Percentiles rank a stretch among this genome's conserved stretches.
These are phyloP conservation scores for Pitta sordida DNA, from an alignment of 2,113 vertebrate species.

Conservation along the genomic window DNA sequence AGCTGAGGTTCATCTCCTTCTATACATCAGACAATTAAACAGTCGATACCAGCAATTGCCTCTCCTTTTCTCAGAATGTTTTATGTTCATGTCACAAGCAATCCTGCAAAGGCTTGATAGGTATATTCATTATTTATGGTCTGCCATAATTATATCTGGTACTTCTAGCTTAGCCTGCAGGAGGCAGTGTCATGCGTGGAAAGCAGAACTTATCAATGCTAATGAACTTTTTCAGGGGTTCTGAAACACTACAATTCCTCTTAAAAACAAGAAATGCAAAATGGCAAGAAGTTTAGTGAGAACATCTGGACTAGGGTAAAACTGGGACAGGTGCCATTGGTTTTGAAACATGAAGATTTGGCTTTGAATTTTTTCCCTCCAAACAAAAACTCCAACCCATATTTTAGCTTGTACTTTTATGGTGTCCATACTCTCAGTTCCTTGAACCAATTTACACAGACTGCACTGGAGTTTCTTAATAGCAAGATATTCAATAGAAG, in stretches of 20 bases:
- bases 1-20: neutral
- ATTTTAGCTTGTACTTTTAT: neutral
- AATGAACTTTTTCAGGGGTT: neutral
- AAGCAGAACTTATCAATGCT: neutral
- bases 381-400: neutral
- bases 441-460: neutral
- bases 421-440: neutral
- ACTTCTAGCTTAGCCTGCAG: constrained; percentile 23
- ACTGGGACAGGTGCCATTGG: neutral
- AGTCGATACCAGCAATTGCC: neutral
- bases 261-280: neutral
- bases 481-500: neutral
- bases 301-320: neutral
- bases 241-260: neutral
- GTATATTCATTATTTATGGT: constrained; percentile 49
- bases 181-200: constrained; percentile 23
- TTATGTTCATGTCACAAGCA: neutral
- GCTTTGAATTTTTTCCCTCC: neutral
- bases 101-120: neutral
- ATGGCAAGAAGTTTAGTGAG: neutral
- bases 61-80: neutral
- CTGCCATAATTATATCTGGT: neutral
- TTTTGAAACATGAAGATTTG: neutral
- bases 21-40: neutral
- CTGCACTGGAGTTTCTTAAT: neutral